Percentiles rank a stretch among this genome's conserved stretches.
These are phyloP conservation scores for Hemibates koningsi DNA, from an alignment of 2,113 vertebrate species.

Conservation along the genomic window DNA sequence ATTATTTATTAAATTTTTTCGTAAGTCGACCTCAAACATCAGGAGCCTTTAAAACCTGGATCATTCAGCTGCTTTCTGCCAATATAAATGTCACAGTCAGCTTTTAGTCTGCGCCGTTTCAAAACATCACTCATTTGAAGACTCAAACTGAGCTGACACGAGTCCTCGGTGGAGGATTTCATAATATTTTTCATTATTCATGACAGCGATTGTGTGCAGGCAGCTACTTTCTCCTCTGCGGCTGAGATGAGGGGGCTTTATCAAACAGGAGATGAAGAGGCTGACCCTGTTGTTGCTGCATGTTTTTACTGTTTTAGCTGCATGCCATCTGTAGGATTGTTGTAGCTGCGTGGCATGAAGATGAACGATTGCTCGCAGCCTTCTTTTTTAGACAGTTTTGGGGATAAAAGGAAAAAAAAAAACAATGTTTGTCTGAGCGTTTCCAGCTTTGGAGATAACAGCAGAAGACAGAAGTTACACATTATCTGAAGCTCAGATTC, in stretches of 20 bases:
- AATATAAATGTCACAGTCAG: neutral
- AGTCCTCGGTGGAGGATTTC: neutral
- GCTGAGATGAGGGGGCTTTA: neutral
- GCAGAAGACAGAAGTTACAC: neutral
- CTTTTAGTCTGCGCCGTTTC: neutral
- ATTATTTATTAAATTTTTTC: neutral
- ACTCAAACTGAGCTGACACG: neutral
- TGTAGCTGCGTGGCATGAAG: neutral
- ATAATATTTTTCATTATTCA: conserved; percentile 13
- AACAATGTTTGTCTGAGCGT: neutral
- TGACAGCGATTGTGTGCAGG: neutral
- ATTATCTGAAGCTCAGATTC: neutral
- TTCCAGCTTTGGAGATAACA: neutral
- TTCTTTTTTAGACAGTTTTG: neutral
- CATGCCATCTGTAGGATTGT: neutral
- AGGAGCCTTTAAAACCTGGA: neutral
- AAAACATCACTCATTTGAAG: neutral
- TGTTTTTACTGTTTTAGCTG: neutral
- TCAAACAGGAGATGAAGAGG: neutral
- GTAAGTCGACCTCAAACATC: neutral
- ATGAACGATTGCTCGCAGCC: neutral
- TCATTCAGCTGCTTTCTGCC: neutral
- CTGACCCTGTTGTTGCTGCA: neutral
- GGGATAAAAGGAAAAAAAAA: neutral
- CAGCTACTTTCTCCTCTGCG: neutral